Evolutionary conservation across 2,113 vertebrate species (phyloP), one percentile per base, ranked within the genome.

Genomic region (Speoplatyrhinus poulsoni): DNA sequence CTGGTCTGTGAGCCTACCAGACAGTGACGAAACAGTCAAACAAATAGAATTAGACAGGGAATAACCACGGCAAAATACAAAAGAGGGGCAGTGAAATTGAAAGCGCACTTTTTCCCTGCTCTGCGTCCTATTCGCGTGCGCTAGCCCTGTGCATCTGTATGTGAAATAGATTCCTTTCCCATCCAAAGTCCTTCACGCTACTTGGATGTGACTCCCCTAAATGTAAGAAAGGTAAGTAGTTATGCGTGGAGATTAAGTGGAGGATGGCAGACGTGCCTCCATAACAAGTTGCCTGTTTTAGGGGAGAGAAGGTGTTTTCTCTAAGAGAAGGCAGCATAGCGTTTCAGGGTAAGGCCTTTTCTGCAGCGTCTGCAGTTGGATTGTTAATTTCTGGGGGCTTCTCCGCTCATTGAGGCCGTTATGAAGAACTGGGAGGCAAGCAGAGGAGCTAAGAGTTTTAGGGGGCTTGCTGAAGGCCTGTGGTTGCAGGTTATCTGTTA

Each of bases 401-500:
- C 79, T 88, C 83, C 84, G 83, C 78, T 73, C 68, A 63, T 77
- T 67, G 69, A 60, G 75, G 73, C 77, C 86, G 68, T 84, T 86
- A 75, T 76, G 80, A 80, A 83, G 85, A 62, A 69, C 83, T 77
- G 49, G 64, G 75, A 85, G 87, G 85, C 82, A 85, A 76, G 67
- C 67, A 56, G 74, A 79, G 46, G 70, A 77, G 64, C 71, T 69
- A 8, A 72, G 61, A 79, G 81, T 82, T 84, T 52, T 1, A 12
- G 73, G 86, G 78, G 48, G 70, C 58, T 59, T 17, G 87, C 88
- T 84, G 16, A 50, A 55, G 86, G 89, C 81, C 60, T 85, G 82
- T 89, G 69, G 90, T 90, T 83, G 82, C 77, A 89, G 77, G 82
- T 90, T 91, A 90, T 91, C 88, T 90, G 81, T 88, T 91, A 87